Evolutionary conservation across 2,113 vertebrate genomes (phyloP).

Genomic region (Campylomormyrus tamandua): DNA sequence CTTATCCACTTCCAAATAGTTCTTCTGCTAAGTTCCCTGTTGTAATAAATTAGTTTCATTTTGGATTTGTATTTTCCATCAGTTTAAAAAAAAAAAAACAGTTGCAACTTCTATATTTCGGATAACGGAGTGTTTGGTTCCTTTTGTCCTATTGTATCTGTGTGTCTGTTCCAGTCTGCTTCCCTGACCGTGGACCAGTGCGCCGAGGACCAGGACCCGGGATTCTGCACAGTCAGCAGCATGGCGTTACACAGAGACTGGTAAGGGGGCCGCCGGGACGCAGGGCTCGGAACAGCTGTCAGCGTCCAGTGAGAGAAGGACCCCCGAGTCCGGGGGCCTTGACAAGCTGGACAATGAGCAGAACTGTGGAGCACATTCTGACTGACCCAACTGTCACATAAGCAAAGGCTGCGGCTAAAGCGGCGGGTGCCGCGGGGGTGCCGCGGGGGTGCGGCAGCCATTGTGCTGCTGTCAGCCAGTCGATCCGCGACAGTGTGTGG

Average conservation of each 20-base stretch:
- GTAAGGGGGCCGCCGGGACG: slow-evolving; percentile 50
- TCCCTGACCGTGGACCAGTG: slow-evolving; percentile 90
- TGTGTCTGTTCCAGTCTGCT: slow-evolving; percentile 64
- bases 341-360: not conserved
- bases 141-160: not conserved
- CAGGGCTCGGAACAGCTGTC: not conserved
- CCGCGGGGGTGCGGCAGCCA: not conserved
- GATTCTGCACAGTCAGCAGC: slow-evolving; percentile 86
- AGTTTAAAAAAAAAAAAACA: not conserved
- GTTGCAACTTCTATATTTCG: not conserved
- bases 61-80: not conserved
- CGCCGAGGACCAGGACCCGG: slow-evolving; percentile 82
- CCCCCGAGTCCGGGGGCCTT: not conserved
- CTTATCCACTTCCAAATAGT: not conserved
- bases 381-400: not conserved
- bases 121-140: not conserved
- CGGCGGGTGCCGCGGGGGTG: not conserved
- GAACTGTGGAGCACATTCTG: not conserved
- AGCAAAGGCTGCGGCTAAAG: not conserved
- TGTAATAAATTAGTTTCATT: not conserved
- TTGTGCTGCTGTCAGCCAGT: not conserved
- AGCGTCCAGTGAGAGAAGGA: not conserved
- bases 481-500: not conserved
- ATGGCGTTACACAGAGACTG: slow-evolving; percentile 86
- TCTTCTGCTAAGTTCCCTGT: not conserved